These are phyloP conservation scores for Karalla daura DNA, from an alignment of 2,797 vertebrate genomes.

Conservation along the genomic window DNA sequence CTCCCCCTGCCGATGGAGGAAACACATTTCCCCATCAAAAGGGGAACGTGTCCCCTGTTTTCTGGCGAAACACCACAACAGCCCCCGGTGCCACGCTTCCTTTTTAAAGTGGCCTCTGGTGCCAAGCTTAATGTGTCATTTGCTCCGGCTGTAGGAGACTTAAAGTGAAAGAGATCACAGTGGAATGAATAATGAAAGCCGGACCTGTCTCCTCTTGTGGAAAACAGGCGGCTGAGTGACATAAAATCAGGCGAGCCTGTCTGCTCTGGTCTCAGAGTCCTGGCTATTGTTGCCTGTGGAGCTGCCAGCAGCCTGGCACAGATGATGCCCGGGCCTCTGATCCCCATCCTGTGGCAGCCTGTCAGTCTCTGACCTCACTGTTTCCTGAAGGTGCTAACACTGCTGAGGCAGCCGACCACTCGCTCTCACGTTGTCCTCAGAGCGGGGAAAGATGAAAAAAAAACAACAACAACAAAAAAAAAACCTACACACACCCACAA, in stretches of 20 bases:
- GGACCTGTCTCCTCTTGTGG: conserved; percentile 3
- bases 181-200: conserved; percentile 48
- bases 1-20: neutral
- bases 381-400: conserved; percentile 32
- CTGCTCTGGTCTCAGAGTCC: conserved; percentile 33
- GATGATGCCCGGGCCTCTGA: conserved; percentile 33
- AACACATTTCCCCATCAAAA: neutral
- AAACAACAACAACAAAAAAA: no score
- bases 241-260: conserved; percentile 29
- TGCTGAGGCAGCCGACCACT: conserved; percentile 18
- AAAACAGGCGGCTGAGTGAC: conserved; percentile 40
- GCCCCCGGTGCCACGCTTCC: neutral
- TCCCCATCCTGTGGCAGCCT: conserved; percentile 42
- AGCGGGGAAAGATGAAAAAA: neutral
- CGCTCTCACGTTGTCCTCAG: neutral
- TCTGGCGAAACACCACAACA: neutral
- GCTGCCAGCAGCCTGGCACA: conserved; percentile 55
- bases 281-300: conserved; percentile 47
- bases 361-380: conserved; percentile 47
- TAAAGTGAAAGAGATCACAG: conserved; percentile 26
- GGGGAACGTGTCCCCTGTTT: no score
- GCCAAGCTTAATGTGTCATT: neutral
- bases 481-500: no score
- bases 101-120: neutral
- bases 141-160: conserved; percentile 3